Evolutionary conservation across 2,888 invertebrate genomes (phyloP), one percentile per base, ranked within the genome.

Genomic region (Rhimphoctona megacephalus): DNA sequence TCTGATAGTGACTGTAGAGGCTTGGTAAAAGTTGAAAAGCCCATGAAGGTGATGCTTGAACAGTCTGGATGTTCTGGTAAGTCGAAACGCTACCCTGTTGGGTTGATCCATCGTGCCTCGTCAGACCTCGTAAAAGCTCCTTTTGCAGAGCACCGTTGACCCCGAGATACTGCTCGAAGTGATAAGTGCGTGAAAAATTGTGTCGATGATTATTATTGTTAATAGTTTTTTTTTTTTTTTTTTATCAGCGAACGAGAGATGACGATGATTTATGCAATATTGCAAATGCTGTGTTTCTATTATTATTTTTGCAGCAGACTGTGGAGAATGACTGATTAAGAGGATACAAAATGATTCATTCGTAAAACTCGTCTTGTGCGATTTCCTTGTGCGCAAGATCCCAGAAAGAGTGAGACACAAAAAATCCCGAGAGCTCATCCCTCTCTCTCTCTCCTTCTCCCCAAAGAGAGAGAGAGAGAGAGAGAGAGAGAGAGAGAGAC

Each of bases 11-110:
- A 94, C 97, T 97, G 95, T 97, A 98, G 94, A 98, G 96, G 93
- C 97, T 97, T 91, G 98, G 97, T 94, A 97, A 96, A 91, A 97
- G 96, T 95, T 98, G 97, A 95, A 97, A 98, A 94, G 97, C 97
- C 97, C 98, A 98, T 86, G 96, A 96, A 92, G 96, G 96, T 74
- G 95, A 94, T 67, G 91, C 92, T 86, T 91, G 93, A 92, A 93
- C 90, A 94, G 93, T 90, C 94, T 93, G 90, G 93, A 86, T 83
- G 81, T 85, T 88, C 79, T 90, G 90, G 86, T 87, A 87, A 72
- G 85, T 85, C 76, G 88, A 86, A 81, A 80, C 61, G 87, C 88
- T 86, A 86, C 89, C 89, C 90, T 89, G 87, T 86, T 89, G 89
- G 57, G 85, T 83, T 84, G 89, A 84, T 80, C 90, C 85, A 72